Conservation (phyloP, 2,113 vertebrate species). For the Meleagris gallopavo region DNA sequence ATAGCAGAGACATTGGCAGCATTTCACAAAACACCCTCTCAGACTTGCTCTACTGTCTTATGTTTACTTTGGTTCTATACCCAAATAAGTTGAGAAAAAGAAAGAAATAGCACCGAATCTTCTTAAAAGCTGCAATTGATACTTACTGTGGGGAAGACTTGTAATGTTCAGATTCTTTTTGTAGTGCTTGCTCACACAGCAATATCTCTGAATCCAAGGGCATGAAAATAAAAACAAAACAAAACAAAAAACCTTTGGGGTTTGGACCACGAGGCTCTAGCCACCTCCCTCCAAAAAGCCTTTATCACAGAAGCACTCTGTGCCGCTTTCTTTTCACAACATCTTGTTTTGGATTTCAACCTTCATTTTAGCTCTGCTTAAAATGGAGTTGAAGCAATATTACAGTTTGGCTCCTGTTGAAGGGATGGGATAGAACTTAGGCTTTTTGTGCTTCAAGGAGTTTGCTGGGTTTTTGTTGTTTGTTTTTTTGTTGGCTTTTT, state of each 20-base stretch:
- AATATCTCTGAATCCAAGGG: slow-evolving; percentile 55
- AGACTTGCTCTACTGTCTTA: slow-evolving; percentile 21
- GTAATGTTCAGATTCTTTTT: slow-evolving; percentile 52
- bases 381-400: slow-evolving; percentile 20
- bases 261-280: slow-evolving; percentile 55
- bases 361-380: slow-evolving; percentile 46
- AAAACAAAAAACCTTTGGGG: not conserved
- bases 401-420: slow-evolving; percentile 11
- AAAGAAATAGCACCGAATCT: slow-evolving; percentile 30
- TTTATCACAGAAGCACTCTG: slow-evolving; percentile 39
- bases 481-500: not conserved
- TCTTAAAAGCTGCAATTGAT: slow-evolving; percentile 40
- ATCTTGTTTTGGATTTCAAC: slow-evolving; percentile 1
- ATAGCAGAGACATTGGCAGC: slow-evolving; percentile 27
- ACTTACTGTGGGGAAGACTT: slow-evolving; percentile 57
- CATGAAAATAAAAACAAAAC: slow-evolving; percentile 17
- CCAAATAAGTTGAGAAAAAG: slow-evolving; percentile 38
- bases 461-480: not conserved
- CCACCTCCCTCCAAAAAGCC: slow-evolving; percentile 60
- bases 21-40: slow-evolving; percentile 51
- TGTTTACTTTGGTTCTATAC: slow-evolving; percentile 48
- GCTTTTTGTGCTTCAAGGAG: not conserved
- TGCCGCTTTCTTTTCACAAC: not conserved
- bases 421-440: slow-evolving; percentile 14
- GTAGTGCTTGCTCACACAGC: slow-evolving; percentile 54